phyloP scores from a whole-genome alignment of 2,113 vertebrate species.

The Xiphophorus hellerii region DNA sequence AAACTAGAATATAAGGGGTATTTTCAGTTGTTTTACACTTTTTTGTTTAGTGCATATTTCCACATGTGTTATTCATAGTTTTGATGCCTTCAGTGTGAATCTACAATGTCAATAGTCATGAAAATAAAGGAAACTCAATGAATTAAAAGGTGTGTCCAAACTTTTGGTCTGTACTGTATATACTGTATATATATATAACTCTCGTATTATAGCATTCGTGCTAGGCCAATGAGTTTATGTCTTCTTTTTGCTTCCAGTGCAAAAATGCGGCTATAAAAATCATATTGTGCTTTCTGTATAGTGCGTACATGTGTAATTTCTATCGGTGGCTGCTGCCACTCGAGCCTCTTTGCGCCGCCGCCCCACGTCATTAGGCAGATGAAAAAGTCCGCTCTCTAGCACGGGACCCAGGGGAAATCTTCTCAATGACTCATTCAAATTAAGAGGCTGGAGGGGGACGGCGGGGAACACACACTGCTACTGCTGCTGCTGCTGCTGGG shows the following conservation, averaged over 20 bases:
- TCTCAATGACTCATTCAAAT: constrained; percentile 72
- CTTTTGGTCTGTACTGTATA: no score
- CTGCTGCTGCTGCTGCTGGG: constrained; percentile 20
- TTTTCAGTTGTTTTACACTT: no score
- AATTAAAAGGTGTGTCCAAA: no score
- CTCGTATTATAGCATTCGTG: neutral
- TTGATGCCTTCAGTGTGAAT: no score
- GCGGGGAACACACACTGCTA: constrained; percentile 42
- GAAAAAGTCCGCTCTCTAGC: constrained; percentile 65
- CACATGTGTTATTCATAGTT: no score
- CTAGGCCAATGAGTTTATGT: neutral
- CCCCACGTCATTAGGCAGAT: constrained; percentile 57
- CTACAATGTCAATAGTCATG: no score
- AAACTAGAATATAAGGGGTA: no score
- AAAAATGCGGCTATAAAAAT: neutral
- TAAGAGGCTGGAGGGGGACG: constrained; percentile 52
- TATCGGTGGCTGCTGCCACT: constrained; percentile 48
- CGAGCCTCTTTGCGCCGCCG: constrained; percentile 40
- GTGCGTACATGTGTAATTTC: neutral
- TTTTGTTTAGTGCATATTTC: no score
- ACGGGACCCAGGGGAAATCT: constrained; percentile 55
- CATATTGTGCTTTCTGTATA: neutral
- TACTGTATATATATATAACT: neutral
- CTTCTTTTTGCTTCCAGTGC: neutral
- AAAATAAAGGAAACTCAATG: no score